Base-by-base conservation (phyloP, 2,113 vertebrate species). In the Cinclus mexicanus region DNA sequence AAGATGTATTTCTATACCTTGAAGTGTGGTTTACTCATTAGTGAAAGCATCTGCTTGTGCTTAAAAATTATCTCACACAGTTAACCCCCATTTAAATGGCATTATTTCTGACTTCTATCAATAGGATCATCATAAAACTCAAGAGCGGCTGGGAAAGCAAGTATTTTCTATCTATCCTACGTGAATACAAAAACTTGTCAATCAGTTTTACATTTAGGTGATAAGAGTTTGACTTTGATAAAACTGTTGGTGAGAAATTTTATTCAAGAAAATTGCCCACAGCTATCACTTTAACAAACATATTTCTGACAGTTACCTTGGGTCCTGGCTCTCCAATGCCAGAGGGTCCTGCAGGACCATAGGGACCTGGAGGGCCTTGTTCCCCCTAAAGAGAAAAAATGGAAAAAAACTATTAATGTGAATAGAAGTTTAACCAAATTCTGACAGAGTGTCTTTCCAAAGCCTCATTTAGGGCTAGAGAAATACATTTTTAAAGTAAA, bases 281-380 rank as follows among this genome's bases (percentile, higher is more conserved):
- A 64, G 39, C 18, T 37, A 55, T 15, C 35, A 68, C 56, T 42
- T 46, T 12, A 64, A 46, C 7, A 55, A 50, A 56, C 11, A 5
- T 25, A 49, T 21, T 46, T 44, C 33, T 46, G 24, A 83, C 12
- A 63, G 55, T 81, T 98, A 99, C 99, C 98, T 99, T 99, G 42
- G 98, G 93, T 71, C 99, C 99, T 83, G 98, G 98, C 22, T 98
- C 95, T 57, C 99, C 99, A 91, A 98, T 61, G 10, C 98, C 99
- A 22, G 97, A 87, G 21, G 94, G 92, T 87, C 98, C 99, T 50
- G 97, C 92, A 86, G 98, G 98, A 83, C 99, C 99, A 60, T 96
- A 85, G 41, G 96, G 96, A 69, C 99, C 98, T 49, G 97, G 87
- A 57, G 94, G 97, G 78, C 99, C 99, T 94, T 96, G 97, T 6